These are phyloP conservation scores for Colossoma macropomum DNA, from an alignment of 2,113 vertebrate species.

Conservation along the genomic window DNA sequence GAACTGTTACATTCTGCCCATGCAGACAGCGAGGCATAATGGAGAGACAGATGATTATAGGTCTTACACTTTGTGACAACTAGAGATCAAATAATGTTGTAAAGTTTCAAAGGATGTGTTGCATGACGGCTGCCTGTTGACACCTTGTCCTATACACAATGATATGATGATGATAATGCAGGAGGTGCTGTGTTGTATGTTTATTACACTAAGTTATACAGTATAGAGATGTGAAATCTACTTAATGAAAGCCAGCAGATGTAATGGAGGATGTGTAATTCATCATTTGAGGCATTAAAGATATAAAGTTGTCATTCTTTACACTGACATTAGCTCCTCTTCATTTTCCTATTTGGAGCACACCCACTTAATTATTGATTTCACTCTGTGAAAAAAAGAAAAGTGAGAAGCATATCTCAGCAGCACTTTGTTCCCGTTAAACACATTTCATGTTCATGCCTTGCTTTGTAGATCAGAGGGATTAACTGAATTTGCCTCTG, in stretches of 20 bases:
- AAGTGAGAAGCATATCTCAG: not conserved
- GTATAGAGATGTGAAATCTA: not conserved
- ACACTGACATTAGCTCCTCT: not conserved
- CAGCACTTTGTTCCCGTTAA: conserved; percentile 9
- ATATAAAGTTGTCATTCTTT: not conserved
- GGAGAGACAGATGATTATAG: conserved; percentile 35
- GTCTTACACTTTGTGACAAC: not conserved
- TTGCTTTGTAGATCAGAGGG: conserved; percentile 29
- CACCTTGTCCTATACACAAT: not conserved
- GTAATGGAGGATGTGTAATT: not conserved
- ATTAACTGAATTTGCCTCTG: conserved; percentile 37
- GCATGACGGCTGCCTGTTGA: conserved; percentile 1
- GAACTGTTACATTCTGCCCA: conserved; percentile 14
- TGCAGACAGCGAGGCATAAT: conserved; percentile 27
- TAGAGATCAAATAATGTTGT: not conserved
- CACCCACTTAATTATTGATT: conserved; percentile 20
- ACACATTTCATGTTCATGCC: conserved; percentile 24
- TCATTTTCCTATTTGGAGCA: not conserved
- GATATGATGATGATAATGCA: not conserved
- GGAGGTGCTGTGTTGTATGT: not conserved
- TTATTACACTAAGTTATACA: not conserved
- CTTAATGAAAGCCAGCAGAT: not conserved
- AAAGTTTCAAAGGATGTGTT: not conserved
- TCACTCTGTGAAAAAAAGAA: not conserved
- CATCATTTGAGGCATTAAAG: not conserved